A percentile compares a stretch with the other conserved stretches of the same genome.
Evolutionary conservation across 2,888 invertebrate genomes (phyloP).

Genomic region (Tetropium fuscum): DNA sequence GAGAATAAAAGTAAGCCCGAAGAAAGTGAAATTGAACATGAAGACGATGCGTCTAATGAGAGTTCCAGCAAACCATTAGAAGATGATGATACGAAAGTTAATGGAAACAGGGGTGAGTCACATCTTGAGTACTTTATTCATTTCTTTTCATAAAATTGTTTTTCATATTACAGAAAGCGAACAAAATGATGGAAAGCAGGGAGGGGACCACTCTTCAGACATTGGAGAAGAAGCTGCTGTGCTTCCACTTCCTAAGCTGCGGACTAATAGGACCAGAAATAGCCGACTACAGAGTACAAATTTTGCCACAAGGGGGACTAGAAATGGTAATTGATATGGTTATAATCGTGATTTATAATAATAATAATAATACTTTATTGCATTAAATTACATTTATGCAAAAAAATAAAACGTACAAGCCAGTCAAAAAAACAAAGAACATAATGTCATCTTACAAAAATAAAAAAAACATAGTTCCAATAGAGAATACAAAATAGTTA

Average conservation of each 20-base stretch:
- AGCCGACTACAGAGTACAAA: constrained; percentile 4
- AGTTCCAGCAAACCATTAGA: constrained; percentile 33
- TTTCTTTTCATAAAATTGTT: too few relatives aligned
- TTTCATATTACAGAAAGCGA: neutral
- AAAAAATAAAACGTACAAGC: too few relatives aligned
- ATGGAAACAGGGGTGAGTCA: constrained; percentile 18
- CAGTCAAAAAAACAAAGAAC: too few relatives aligned
- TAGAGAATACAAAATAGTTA: too few relatives aligned
- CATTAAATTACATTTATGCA: too few relatives aligned
- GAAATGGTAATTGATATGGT: constrained; percentile 5
- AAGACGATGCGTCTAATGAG: constrained; percentile 33
- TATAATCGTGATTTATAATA: neutral
- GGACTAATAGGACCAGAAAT: constrained; percentile 26
- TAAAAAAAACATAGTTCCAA: too few relatives aligned
- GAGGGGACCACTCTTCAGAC: constrained; percentile 9
- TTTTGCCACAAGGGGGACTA: constrained; percentile 11
- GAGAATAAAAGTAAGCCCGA: constrained; percentile 37
- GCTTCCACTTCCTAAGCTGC: constrained; percentile 29
- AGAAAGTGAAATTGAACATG: constrained; percentile 34
- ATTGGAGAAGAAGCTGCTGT: constrained; percentile 9
- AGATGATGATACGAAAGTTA: constrained; percentile 25
- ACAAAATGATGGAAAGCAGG: constrained; percentile 9
- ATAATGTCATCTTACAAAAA: too few relatives aligned
- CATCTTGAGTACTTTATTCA: too few relatives aligned
- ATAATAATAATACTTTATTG: too few relatives aligned